Evolutionary conservation across 2,797 vertebrate species (phyloP), one percentile per base, ranked within the genome.

Genomic region (Discoglossus pictus): DNA sequence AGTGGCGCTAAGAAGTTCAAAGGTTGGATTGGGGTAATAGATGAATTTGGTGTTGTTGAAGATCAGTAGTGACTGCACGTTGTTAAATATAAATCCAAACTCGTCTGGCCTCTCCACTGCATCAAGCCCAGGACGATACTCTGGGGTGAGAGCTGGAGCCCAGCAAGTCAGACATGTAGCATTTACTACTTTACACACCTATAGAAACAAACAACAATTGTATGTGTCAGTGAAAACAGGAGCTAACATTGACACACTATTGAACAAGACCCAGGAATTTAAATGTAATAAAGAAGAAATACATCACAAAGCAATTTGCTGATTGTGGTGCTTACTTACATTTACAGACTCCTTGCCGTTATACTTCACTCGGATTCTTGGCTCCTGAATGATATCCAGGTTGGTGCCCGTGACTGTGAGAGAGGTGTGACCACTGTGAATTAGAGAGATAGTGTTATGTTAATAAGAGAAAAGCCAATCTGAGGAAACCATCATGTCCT

Each of bases 31-130:
- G 11, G 97, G 96, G 75, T 98, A 98, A 83, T 97, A 99, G 64
- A 95, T 87, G 77, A 99, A 97, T 83, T 93, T 97, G 76, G 97
- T 98, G 87, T 95, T 96, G 2, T 99, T 99, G 87, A 94, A 98
- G 78, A 96, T 86, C 55, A 97, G 87, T 75, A 99, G 86, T 4
- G 93, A 86, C 77, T 97, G 96, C 35, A 98, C 96, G 2, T 98
- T 98, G 89, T 99, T 98, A 75, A 99, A 98, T 83, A 98, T 89
- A 61, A 99, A 99, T 1, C 97, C 97, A 2, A 99, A 94, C 86
- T 99, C 97, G 0, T 99, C 96, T 0, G 96, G 94, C 0, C 96
- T 90, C 75, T 96, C 96, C 4, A 95, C 91, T 0, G 93, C 77
- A 10, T 98, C 97, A 78, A 93, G 75, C 6, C 91, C 89, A 0